Evolutionary conservation across 2,797 vertebrate species (phyloP).

Genomic region (Erethizon dorsatum): DNA sequence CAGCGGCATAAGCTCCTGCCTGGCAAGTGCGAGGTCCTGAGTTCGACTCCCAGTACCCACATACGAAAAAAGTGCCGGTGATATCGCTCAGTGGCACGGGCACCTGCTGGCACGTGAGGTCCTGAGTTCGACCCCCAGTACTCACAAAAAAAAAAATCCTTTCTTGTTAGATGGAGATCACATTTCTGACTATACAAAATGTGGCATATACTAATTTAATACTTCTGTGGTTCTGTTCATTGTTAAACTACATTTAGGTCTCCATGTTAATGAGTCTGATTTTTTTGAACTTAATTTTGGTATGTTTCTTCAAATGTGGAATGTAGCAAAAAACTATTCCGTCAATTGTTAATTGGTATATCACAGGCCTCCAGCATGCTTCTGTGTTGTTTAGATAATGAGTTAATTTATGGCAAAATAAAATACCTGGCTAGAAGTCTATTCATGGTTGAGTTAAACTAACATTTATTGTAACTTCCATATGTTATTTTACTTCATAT

Average conservation of each 20-base stretch:
- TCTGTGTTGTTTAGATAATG: neutral
- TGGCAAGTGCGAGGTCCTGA: too few relatives aligned
- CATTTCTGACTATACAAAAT: slow-evolving; percentile 29
- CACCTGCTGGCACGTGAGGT: too few relatives aligned
- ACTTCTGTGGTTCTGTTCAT: slow-evolving; percentile 25
- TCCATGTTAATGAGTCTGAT: neutral
- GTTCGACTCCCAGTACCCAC: too few relatives aligned
- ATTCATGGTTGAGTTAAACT: neutral
- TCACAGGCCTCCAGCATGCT: neutral
- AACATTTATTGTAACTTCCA: slow-evolving; percentile 32
- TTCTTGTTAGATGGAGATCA: slow-evolving; percentile 28
- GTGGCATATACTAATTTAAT: neutral
- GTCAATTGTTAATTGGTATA: neutral
- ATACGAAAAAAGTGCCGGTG: too few relatives aligned
- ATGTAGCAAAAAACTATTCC: neutral
- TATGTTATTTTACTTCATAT: neutral
- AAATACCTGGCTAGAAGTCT: neutral
- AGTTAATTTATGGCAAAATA: slow-evolving; percentile 29
- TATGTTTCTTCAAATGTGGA: slow-evolving; percentile 50
- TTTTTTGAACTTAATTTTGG: slow-evolving; percentile 49
- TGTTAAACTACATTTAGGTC: neutral
- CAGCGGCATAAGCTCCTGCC: too few relatives aligned
- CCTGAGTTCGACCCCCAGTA: too few relatives aligned
- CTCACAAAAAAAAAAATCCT: too few relatives aligned
- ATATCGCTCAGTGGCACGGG: too few relatives aligned